Evolutionary conservation across 2,113 vertebrate species (phyloP).

Genomic region (Leptocoma aspasia): DNA sequence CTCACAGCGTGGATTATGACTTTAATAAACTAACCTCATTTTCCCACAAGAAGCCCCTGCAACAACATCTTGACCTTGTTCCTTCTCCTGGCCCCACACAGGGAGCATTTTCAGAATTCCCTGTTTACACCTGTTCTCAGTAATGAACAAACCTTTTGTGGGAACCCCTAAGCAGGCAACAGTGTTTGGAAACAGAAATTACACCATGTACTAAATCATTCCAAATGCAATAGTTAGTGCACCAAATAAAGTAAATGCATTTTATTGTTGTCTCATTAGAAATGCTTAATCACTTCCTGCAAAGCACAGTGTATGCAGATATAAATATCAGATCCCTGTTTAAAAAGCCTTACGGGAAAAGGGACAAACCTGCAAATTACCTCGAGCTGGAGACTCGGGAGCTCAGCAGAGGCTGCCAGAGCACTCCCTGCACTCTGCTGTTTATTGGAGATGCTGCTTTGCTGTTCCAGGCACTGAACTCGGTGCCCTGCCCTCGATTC

Average conservation of each 20-base stretch:
- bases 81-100: background rate
- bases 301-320: background rate
- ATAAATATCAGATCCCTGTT: background rate
- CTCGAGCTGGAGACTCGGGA: background rate
- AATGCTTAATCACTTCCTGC: background rate
- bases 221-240: background rate
- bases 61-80: background rate
- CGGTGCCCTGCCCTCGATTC: background rate
- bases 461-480: background rate
- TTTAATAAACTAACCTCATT: background rate
- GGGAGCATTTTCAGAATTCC: background rate
- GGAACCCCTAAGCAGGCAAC: background rate
- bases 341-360: slow-evolving; percentile 27
- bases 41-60: background rate
- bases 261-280: slow-evolving; percentile 19
- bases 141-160: background rate
- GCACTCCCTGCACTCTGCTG: background rate
- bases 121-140: background rate
- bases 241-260: background rate
- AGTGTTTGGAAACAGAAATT: background rate
- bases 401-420: background rate
- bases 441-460: background rate
- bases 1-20: background rate
- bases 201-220: background rate
- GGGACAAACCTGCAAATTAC: background rate